Evolutionary conservation across 1,140 invertebrate species (phyloP).

Genomic region (Neodiprion virginianus): DNA sequence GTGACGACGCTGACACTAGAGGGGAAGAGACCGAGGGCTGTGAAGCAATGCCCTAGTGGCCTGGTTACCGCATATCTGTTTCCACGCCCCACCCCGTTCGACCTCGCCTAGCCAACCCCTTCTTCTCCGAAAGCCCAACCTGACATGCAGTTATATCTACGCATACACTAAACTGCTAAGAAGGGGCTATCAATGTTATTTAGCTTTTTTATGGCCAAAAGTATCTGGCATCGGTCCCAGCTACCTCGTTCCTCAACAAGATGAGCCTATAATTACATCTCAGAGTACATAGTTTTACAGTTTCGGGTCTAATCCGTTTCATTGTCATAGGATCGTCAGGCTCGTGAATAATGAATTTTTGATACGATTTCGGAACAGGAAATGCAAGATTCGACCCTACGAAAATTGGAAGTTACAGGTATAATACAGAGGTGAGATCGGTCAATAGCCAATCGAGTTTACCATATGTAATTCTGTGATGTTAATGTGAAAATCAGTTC

Average conservation of each 20-base stretch:
- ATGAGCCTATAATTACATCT: neutral
- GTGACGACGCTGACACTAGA: conserved; percentile 14
- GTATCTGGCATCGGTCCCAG: neutral
- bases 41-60: conserved; percentile 49
- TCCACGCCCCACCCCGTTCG: conserved; percentile 8
- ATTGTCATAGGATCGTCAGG: neutral
- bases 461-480: too few species aligned
- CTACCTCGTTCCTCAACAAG: neutral
- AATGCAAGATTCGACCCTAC: too few species aligned
- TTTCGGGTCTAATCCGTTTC: neutral
- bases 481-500: too few species aligned
- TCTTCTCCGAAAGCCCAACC: neutral
- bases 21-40: conserved; percentile 26
- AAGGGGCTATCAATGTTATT: neutral
- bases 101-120: neutral
- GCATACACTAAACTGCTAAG: neutral
- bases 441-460: too few species aligned
- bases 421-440: too few species aligned
- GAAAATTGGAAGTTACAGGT: too few species aligned
- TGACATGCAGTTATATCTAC: neutral
- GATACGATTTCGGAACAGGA: too few species aligned
- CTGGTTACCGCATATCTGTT: conserved; percentile 45
- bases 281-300: neutral
- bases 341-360: neutral
- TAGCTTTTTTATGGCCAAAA: neutral